These are phyloP conservation scores for Perizoma flavofasciatum DNA, from an alignment of 2,888 invertebrate genomes.

Conservation along the genomic window DNA sequence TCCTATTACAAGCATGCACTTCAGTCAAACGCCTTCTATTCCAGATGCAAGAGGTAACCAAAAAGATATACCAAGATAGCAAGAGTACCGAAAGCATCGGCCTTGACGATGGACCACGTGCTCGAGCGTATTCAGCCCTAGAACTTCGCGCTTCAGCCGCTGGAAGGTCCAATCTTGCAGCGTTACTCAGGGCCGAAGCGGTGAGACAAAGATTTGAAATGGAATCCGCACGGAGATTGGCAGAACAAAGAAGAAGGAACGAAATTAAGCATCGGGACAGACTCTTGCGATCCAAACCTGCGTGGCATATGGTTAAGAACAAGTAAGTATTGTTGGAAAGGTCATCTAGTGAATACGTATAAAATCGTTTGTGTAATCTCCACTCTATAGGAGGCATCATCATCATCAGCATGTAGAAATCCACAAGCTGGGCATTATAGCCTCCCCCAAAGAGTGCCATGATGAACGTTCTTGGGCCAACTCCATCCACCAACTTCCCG, in stretches of 20 bases:
- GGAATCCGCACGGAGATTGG: constrained; percentile 83
- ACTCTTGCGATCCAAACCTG: constrained; percentile 85
- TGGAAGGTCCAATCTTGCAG: constrained; percentile 86
- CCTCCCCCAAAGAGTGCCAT: too few relatives aligned
- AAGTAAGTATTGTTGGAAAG: constrained; percentile 59
- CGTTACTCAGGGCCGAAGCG: constrained; percentile 85
- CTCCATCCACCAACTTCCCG: too few relatives aligned
- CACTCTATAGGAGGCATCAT: too few relatives aligned
- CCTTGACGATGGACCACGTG: constrained; percentile 56
- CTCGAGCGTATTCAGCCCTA: constrained; percentile 73
- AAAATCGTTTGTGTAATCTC: too few relatives aligned
- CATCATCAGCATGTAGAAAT: too few relatives aligned
- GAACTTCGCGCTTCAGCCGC: constrained; percentile 68
- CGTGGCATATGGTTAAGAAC: constrained; percentile 87
- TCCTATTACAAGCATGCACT: not conserved
- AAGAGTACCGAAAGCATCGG: constrained; percentile 61
- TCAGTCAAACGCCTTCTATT: constrained; percentile 29
- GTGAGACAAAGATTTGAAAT: constrained; percentile 85
- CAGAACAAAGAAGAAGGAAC: constrained; percentile 84
- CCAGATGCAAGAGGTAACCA: constrained; percentile 70
- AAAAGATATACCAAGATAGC: constrained; percentile 67
- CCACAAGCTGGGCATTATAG: too few relatives aligned
- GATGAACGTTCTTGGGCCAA: too few relatives aligned
- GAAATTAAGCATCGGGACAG: constrained; percentile 85
- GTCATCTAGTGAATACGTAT: too few relatives aligned